Base-by-base conservation (phyloP, 1,140 invertebrate species). In the Drosophila bocqueti region DNA sequence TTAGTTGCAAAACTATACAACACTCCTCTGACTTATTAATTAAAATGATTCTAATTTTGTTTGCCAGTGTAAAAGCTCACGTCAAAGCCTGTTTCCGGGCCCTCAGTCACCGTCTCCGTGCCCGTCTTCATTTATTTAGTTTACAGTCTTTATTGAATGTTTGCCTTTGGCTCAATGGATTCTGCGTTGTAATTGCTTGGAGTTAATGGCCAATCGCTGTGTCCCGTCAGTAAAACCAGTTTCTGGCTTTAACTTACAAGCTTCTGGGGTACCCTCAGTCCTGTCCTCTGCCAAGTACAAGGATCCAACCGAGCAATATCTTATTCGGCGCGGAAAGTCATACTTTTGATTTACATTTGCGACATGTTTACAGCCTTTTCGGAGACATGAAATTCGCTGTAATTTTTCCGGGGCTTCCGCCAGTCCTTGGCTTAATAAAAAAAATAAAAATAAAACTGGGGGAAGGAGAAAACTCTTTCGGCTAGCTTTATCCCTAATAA, bases 121-220 rank as follows among this genome's bases (percentile, higher is more conserved):
- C 18, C 40, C 43, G 21, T 24, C 42, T 40, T 46, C 40, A 58
- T 76, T 86, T 86, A 74, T 67, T 87, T 83, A 79, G 76, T 80
- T 87, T 82, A 43, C 45, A 76, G 62, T 61, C 81, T 42, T 87
- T 83, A 87, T 87, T 87, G 80, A 87, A 87, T 83, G 79, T 77
- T 74, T 78, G 64, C 60, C 57, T 68, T 79, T 24, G 68, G 54
- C 65, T 75, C 73, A 69, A 79, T 67, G 65, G 65, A 77, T 77
- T 85, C 49, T 66, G 73, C 76, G 76, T 59, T 77, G 76, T 86
- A 83, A 86, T 83, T 86, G 76, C 80, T 57, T n/a, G 54, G 49
- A 71, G 62, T 55, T 86, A 60, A 83, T 76, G 79, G 49, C 38
- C 76, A 34, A 52, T 46, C 57, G 49, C 45, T 60, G 67, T 71